Evolutionary conservation across 2,113 vertebrate genomes (phyloP).

Genomic region (Aleadryas rufinucha): DNA sequence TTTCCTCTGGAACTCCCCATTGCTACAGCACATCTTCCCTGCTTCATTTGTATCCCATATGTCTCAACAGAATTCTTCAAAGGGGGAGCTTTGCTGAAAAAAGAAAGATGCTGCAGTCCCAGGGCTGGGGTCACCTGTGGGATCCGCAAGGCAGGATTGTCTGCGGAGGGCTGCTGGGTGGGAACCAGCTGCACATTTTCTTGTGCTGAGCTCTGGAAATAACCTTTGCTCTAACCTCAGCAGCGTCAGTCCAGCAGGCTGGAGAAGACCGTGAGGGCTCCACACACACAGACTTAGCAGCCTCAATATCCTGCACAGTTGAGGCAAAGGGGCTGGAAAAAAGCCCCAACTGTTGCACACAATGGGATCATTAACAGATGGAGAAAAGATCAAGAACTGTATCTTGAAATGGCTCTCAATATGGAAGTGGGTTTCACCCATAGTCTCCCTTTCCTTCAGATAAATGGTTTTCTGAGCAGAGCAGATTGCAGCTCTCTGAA

Average conservation of each 20-base stretch:
- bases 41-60: background rate
- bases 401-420: background rate
- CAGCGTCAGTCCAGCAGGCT: background rate
- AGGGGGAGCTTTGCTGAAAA: background rate
- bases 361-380: background rate
- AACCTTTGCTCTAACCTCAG: background rate
- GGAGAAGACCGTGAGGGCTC: background rate
- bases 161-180: background rate
- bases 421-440: background rate
- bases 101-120: background rate
- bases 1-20: background rate
- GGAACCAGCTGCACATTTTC: background rate
- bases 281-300: background rate
- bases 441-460: background rate
- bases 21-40: background rate
- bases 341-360: accelerated
- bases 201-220: background rate
- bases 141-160: background rate
- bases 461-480: background rate
- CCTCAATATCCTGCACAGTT: background rate
- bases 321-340: background rate
- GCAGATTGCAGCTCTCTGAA: background rate
- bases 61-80: background rate
- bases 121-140: background rate
- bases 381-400: background rate